Conservation (phyloP, 2,888 invertebrate genomes). For the Linyphia triangularis region DNA sequence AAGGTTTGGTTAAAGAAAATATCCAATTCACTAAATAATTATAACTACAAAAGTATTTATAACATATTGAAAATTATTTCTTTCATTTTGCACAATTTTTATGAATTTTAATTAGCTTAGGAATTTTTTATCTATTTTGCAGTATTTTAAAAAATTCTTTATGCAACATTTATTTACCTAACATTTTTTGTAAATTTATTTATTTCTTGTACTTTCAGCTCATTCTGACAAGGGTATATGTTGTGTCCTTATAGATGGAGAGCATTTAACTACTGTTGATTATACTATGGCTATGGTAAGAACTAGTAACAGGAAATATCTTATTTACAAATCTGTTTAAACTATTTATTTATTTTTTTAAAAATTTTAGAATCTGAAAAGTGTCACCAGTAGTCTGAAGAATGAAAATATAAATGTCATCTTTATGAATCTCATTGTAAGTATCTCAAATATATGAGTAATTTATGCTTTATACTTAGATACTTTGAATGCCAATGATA, state of each 20-base stretch:
- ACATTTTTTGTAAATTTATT: background rate
- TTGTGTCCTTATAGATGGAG: slow-evolving; percentile 75
- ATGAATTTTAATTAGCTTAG: no score
- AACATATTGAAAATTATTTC: no score
- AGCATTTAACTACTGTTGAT: slow-evolving; percentile 76
- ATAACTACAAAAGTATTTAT: no score
- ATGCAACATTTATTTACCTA: background rate
- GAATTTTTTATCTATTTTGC: no score
- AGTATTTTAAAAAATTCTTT: no score
- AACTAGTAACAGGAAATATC: no score
- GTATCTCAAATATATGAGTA: background rate
- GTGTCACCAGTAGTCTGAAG: slow-evolving; percentile 59
- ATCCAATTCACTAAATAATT: no score
- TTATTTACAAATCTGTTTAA: no score
- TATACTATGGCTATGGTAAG: slow-evolving; percentile 76
- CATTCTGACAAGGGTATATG: slow-evolving; percentile 17
- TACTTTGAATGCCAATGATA: no score
- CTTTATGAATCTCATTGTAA: slow-evolving; percentile 68
- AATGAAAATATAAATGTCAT: slow-evolving; percentile 60
- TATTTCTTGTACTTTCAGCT: background rate
- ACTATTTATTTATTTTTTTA: no score
- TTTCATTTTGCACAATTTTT: no score
- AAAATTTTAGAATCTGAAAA: slow-evolving; percentile 70
- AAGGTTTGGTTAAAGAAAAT: no score
- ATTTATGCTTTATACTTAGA: background rate